These are phyloP conservation scores for Gambusia affinis DNA, from an alignment of 2,113 vertebrate species.

Conservation along the genomic window DNA sequence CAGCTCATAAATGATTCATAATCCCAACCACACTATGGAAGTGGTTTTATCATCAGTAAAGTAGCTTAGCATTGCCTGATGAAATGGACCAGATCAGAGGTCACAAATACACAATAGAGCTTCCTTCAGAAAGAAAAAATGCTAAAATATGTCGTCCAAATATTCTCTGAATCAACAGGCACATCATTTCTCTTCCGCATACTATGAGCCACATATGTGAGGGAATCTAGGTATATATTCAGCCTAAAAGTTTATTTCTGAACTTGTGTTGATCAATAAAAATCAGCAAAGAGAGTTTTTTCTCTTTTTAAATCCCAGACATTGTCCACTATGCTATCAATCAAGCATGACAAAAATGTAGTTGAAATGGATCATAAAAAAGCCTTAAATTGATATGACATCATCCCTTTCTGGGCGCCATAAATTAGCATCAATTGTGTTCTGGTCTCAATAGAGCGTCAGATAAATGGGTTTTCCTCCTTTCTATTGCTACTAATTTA, in stretches of 20 bases:
- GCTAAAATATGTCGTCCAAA: too few relatives aligned
- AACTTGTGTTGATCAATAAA: neutral
- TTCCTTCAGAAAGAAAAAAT: neutral
- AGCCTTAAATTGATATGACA: neutral
- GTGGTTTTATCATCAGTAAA: neutral
- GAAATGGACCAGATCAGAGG: too few relatives aligned
- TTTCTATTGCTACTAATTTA: neutral
- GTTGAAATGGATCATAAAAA: neutral
- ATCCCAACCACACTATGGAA: neutral
- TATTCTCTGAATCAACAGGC: neutral
- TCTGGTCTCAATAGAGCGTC: too few relatives aligned
- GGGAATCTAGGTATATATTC: neutral
- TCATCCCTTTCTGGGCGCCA: too few relatives aligned
- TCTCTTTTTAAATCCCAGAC: too few relatives aligned
- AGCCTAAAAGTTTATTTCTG: neutral
- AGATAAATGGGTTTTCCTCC: neutral
- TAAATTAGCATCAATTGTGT: too few relatives aligned
- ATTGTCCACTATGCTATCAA: too few relatives aligned
- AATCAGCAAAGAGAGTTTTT: neutral
- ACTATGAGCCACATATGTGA: neutral
- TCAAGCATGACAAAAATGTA: neutral
- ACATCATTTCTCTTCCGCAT: neutral
- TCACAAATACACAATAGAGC: too few relatives aligned
- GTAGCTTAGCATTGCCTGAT: too few relatives aligned
- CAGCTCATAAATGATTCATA: neutral